Conservation (phyloP, 1,140 invertebrate genomes). For the Liolophura sinensis region DNA sequence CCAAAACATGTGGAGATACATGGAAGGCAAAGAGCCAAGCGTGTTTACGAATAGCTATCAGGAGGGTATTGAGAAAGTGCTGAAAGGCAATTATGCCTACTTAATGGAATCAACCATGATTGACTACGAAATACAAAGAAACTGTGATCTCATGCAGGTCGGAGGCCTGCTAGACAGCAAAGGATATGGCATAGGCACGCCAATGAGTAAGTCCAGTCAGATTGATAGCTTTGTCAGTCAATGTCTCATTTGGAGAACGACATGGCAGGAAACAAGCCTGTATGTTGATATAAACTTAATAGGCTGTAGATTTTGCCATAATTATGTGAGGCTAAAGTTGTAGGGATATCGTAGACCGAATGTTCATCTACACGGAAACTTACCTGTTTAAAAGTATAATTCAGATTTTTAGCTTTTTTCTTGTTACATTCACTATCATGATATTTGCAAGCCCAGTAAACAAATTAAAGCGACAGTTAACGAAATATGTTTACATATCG, state of each 20-base stretch:
- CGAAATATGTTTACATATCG: too few relatives aligned
- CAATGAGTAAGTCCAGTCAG: constrained; percentile 52
- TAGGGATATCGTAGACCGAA: too few relatives aligned
- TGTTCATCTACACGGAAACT: not conserved
- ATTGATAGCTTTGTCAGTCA: not conserved
- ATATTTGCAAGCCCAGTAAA: not conserved
- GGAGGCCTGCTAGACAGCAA: constrained; percentile 93
- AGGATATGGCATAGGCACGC: constrained; percentile 70
- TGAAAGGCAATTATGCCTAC: constrained; percentile 88
- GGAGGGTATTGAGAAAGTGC: constrained; percentile 47
- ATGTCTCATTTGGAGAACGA: not conserved
- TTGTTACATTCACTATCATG: too few relatives aligned
- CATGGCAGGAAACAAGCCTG: not conserved
- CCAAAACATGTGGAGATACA: constrained; percentile 95
- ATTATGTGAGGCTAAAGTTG: too few relatives aligned
- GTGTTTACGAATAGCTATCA: constrained; percentile 38
- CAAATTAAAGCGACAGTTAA: not conserved
- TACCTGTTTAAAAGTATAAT: not conserved
- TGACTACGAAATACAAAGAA: constrained; percentile 87
- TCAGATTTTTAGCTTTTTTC: not conserved
- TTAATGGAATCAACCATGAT: constrained; percentile 96
- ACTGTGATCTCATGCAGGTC: constrained; percentile 98
- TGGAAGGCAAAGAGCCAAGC: constrained; percentile 66
- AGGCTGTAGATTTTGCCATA: not conserved
- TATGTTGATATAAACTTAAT: not conserved